These are phyloP conservation scores for Acrocera orbiculus DNA, from an alignment of 2,888 invertebrate genomes.

Conservation along the genomic window DNA sequence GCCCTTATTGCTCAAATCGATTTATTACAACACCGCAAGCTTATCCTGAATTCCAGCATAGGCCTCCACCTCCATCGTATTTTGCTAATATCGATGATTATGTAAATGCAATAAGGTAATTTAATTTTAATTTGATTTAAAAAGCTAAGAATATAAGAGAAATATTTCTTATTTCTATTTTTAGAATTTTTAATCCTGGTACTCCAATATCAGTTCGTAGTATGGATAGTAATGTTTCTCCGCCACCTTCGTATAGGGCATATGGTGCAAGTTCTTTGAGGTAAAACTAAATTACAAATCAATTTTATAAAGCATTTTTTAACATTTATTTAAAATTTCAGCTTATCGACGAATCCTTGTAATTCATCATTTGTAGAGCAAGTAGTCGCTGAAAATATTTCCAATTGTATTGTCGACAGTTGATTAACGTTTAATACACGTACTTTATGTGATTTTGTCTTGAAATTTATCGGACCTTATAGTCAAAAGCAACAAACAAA, in stretches of 20 bases:
- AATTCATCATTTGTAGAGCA: too few relatives aligned
- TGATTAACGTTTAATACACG: too few relatives aligned
- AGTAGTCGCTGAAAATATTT: too few relatives aligned
- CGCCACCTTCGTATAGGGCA: slow-evolving; percentile 83
- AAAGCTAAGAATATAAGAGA: background rate
- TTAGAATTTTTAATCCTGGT: slow-evolving; percentile 1
- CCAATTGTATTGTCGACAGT: too few relatives aligned
- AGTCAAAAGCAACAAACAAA: too few relatives aligned
- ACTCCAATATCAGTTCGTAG: background rate
- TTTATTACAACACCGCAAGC: slow-evolving; percentile 82
- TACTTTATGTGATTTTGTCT: too few relatives aligned
- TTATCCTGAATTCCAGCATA: slow-evolving; percentile 90
- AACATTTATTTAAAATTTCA: too few relatives aligned
- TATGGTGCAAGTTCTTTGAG: slow-evolving; percentile 62
- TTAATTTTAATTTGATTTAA: background rate
- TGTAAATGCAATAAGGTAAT: background rate
- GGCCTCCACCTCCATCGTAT: slow-evolving; percentile 90
- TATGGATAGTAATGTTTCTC: slow-evolving; percentile 38
- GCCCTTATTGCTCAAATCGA: slow-evolving; percentile 54
- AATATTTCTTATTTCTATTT: background rate
- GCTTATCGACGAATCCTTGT: too few relatives aligned
- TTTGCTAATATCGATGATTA: slow-evolving; percentile 85
- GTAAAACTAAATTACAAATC: slow-evolving; percentile 27
- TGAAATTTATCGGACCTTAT: too few relatives aligned
- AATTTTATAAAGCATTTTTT: background rate